phyloP scores from a whole-genome alignment of 2,797 vertebrate species.

The Danio tinwini region DNA sequence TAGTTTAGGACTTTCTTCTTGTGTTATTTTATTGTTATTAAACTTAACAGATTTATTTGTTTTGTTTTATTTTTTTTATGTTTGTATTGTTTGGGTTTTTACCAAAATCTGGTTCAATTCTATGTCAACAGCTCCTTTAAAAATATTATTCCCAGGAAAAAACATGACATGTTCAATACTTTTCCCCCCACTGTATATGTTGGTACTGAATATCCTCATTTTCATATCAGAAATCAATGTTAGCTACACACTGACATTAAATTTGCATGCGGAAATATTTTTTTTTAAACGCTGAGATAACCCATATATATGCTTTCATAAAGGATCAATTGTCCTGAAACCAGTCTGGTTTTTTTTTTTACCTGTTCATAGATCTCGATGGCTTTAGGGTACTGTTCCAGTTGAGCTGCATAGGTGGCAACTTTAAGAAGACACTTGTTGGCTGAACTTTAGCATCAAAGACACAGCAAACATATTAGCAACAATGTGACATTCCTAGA shows the following conservation, averaged over 20 bases:
- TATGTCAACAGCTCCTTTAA: no score
- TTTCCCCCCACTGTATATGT: no score
- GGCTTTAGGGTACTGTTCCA: constrained; percentile 93
- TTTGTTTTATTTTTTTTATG: no score
- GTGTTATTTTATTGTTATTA: no score
- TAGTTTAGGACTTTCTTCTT: no score
- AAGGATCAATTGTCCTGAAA: background rate
- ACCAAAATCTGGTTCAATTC: no score
- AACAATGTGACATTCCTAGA: background rate
- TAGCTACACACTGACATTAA: background rate
- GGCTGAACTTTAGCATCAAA: constrained; percentile 72
- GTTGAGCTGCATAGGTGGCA: constrained; percentile 89
- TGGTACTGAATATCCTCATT: background rate
- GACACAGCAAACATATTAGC: constrained; percentile 7
- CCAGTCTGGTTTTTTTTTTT: background rate
- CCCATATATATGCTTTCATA: background rate
- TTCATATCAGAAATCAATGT: background rate
- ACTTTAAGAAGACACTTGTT: constrained; percentile 97
- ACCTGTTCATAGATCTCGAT: constrained; percentile 96
- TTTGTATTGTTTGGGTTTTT: no score
- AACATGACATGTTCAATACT: no score
- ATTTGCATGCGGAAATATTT: background rate
- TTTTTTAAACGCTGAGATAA: background rate
- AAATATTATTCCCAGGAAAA: no score
- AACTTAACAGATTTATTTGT: no score